Evolutionary conservation across 2,888 invertebrate genomes (phyloP).

Genomic region (Agrotis exclamationis): DNA sequence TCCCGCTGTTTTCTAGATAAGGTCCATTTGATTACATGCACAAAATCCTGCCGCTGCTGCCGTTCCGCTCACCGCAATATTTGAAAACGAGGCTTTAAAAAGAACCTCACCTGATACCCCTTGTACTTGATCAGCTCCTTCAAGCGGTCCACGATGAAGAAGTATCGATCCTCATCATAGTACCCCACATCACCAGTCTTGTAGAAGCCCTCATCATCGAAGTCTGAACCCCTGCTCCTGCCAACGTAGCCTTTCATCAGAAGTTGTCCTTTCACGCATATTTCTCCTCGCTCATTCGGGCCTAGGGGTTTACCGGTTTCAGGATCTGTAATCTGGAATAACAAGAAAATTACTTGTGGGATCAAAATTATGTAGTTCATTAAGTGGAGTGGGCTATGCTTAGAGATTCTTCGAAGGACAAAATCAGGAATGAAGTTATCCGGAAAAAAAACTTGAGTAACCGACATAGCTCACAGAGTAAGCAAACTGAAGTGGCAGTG

Average conservation of each 20-base stretch:
- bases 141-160: constrained; percentile 82
- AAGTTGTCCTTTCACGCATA: constrained; percentile 94
- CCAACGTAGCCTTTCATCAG: constrained; percentile 96
- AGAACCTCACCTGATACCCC: constrained; percentile 78
- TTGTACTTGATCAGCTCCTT: constrained; percentile 87
- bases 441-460: too few species aligned
- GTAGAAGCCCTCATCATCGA: constrained; percentile 94
- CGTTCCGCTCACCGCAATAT: too few species aligned
- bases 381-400: too few species aligned
- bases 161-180: constrained; percentile 79
- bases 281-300: constrained; percentile 94
- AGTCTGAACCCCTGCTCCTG: constrained; percentile 88
- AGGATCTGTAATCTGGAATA: constrained; percentile 87
- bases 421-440: too few species aligned
- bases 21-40: too few species aligned
- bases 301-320: constrained; percentile 92
- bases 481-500: too few species aligned
- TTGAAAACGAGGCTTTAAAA: background rate
- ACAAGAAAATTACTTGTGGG: too few species aligned
- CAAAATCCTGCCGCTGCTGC: too few species aligned
- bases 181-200: constrained; percentile 91
- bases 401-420: too few species aligned
- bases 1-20: too few species aligned
- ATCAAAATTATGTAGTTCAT: too few species aligned
- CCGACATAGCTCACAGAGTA: too few species aligned